A percentile compares a stretch with the other conserved stretches of the same genome.
phyloP scores from a whole-genome alignment of 2,113 vertebrate genomes.

The Boulengeromyrus knoepffleri region DNA sequence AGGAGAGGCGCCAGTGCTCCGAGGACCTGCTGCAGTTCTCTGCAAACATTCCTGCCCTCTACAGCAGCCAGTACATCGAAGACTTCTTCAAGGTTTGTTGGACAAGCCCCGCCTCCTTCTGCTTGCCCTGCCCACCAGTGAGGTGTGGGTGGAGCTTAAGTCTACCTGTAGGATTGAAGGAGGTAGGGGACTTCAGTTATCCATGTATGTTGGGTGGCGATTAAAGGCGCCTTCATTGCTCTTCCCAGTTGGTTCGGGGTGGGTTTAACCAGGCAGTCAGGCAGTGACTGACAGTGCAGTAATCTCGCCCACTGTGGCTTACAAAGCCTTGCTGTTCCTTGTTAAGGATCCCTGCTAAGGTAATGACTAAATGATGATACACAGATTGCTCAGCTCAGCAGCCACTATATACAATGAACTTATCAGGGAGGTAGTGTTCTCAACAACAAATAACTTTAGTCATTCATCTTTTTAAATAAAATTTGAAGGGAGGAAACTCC shows the following conservation, averaged over 20 bases:
- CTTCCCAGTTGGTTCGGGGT: background rate
- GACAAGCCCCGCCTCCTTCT: background rate
- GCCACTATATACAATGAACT: background rate
- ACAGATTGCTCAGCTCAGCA: background rate
- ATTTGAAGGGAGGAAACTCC: background rate
- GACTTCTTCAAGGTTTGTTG: constrained; percentile 89
- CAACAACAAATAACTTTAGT: background rate
- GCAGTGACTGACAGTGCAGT: background rate
- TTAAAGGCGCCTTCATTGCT: background rate
- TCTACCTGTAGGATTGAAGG: background rate
- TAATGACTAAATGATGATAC: background rate
- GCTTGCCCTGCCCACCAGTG: background rate
- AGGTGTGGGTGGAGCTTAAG: background rate
- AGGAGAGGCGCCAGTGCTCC: constrained; percentile 91
- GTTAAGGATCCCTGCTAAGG: background rate
- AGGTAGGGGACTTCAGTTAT: background rate
- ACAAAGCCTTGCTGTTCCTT: background rate
- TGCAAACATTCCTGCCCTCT: constrained; percentile 88
- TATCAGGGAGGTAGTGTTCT: background rate
- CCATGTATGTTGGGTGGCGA: background rate
- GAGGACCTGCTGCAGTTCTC: constrained; percentile 96
- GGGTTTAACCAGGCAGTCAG: background rate
- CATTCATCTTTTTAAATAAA: background rate
- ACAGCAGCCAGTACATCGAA: constrained; percentile 82
- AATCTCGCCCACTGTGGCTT: background rate